These are phyloP conservation scores for Porites evermanni DNA, from an alignment of 92 coral and sea anemone genomes.

Conservation along the genomic window DNA sequence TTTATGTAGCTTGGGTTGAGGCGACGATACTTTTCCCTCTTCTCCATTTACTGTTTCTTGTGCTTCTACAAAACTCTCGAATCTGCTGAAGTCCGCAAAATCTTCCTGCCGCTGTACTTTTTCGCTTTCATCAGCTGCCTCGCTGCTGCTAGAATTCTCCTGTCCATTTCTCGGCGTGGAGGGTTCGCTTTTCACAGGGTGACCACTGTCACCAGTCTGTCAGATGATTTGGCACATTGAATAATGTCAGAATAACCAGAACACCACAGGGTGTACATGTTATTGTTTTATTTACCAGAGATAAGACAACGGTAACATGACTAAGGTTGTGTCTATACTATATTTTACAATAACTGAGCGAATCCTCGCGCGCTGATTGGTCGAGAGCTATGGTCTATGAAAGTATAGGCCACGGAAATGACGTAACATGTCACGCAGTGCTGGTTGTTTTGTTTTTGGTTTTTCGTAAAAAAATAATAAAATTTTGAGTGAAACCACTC, in stretches of 20 bases:
- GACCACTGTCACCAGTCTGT: slow-evolving; percentile 66
- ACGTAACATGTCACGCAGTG: no score
- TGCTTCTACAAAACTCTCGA: slow-evolving; percentile 81
- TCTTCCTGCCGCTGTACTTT: slow-evolving; percentile 64
- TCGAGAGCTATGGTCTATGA: no score
- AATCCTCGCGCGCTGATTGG: no score
- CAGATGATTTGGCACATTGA: not conserved
- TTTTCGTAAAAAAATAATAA: no score
- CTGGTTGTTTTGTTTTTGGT: no score
- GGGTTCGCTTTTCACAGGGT: slow-evolving; percentile 46
- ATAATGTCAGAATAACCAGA: not conserved
- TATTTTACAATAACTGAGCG: no score
- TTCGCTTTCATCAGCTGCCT: slow-evolving; percentile 33
- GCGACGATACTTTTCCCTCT: slow-evolving; percentile 27
- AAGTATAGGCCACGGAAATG: no score
- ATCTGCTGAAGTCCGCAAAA: slow-evolving; percentile 97
- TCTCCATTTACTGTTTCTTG: slow-evolving; percentile 61
- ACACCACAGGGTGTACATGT: no score
- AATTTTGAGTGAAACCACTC: no score
- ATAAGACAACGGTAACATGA: no score
- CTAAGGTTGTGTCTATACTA: no score
- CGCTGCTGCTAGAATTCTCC: slow-evolving; percentile 39
- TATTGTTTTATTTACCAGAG: no score
- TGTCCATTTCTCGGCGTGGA: slow-evolving; percentile 17
- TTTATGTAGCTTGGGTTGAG: slow-evolving; percentile 68